phyloP scores from a whole-genome alignment of 2,797 vertebrate species.

The Columba guinea region DNA sequence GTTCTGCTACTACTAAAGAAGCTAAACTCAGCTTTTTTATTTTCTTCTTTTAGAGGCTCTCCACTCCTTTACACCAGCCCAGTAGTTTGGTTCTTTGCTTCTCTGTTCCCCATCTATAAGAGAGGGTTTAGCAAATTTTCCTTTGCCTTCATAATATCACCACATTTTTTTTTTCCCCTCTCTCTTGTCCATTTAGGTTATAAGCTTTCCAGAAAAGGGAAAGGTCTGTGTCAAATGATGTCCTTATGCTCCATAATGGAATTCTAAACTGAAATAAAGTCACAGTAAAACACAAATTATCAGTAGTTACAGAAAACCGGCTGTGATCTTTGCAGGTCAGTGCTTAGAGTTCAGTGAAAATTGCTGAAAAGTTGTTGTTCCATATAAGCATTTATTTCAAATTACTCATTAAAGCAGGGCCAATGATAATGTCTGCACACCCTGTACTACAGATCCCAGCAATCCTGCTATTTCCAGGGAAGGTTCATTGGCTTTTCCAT shows the following conservation, averaged over 20 bases:
- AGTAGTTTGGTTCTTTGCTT: background rate
- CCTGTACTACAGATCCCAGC: background rate
- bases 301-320: background rate
- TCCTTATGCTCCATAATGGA: background rate
- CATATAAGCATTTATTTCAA: background rate
- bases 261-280: constrained; percentile 14
- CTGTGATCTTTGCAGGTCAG: background rate
- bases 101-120: background rate
- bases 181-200: background rate
- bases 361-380: background rate
- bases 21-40: background rate
- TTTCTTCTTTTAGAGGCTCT: background rate
- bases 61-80: background rate
- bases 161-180: background rate
- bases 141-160: background rate
- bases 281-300: constrained; percentile 10
- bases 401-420: background rate
- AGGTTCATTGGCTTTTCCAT: background rate
- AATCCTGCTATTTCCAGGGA: background rate
- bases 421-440: fast-evolving
- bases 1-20: background rate
- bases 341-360: background rate
- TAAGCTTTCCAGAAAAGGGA: background rate
- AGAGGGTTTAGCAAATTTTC: background rate
- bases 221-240: background rate